These are phyloP conservation scores for Caenorhabditis afra DNA, from an alignment of 2,888 invertebrate genomes.

Conservation along the genomic window DNA sequence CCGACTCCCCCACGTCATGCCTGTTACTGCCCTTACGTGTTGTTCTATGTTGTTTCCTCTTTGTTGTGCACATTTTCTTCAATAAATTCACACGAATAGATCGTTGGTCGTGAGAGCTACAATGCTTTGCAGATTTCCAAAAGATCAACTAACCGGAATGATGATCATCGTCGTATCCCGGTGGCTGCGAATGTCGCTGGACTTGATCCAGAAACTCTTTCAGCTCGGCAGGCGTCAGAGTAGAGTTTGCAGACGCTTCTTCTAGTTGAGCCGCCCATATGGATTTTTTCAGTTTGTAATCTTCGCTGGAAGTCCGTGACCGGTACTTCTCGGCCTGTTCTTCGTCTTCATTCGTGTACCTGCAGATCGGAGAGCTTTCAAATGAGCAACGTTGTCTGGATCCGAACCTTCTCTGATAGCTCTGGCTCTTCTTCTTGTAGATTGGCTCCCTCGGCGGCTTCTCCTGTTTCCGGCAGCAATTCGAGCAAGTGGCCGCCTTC, in stretches of 20 bases:
- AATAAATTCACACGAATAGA: neutral
- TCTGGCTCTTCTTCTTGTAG: slow-evolving; percentile 55
- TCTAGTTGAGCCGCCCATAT: slow-evolving; percentile 39
- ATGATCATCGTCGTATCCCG: slow-evolving; percentile 31
- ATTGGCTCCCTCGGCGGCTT: slow-evolving; percentile 24
- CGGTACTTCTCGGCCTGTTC: slow-evolving; percentile 33
- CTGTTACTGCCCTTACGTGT: slow-evolving; percentile 18
- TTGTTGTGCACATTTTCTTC: slow-evolving; percentile 13
- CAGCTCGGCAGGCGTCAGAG: slow-evolving; percentile 33
- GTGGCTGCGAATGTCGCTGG: slow-evolving; percentile 49
- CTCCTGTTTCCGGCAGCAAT: slow-evolving; percentile 36
- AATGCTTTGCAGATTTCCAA: neutral
- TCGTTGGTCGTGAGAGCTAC: too few species aligned
- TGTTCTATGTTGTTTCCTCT: slow-evolving; percentile 47
- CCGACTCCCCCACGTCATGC: neutral
- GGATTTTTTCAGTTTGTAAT: slow-evolving; percentile 43
- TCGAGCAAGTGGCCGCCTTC: slow-evolving; percentile 17
- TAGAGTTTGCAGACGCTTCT: slow-evolving; percentile 37
- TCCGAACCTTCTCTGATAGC: slow-evolving; percentile 49
- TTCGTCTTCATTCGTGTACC: slow-evolving; percentile 45
- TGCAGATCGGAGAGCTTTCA: neutral
- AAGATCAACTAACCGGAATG: slow-evolving; percentile 19
- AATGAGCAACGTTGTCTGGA: neutral
- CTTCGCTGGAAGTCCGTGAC: slow-evolving; percentile 44
- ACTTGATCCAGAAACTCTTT: slow-evolving; percentile 49